Conservation (phyloP, 2,113 vertebrate species). For the Melanocharis versteri region DNA sequence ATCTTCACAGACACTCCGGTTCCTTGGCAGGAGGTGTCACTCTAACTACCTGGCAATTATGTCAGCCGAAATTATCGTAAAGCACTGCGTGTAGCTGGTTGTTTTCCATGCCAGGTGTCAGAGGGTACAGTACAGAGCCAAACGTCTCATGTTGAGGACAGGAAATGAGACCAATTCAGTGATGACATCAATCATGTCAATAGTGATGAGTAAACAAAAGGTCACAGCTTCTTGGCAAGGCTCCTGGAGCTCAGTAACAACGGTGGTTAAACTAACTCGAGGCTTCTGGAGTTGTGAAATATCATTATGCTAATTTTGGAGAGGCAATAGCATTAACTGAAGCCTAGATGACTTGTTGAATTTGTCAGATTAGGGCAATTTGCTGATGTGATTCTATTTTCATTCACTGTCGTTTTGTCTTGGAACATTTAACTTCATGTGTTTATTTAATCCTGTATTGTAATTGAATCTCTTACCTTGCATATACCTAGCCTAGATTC, state of each 20-base stretch:
- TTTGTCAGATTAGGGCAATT: conserved; percentile 11
- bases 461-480: background rate
- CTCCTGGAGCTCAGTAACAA: background rate
- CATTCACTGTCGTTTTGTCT: background rate
- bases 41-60: background rate
- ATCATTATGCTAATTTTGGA: background rate
- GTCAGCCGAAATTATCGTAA: background rate
- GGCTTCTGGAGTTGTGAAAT: background rate
- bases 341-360: background rate
- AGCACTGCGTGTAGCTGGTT: background rate
- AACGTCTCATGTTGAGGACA: background rate
- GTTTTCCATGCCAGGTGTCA: background rate
- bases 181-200: background rate
- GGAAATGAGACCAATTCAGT: background rate
- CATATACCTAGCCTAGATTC: background rate
- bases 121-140: background rate
- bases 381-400: conserved; percentile 2
- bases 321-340: background rate
- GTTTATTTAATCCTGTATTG: background rate
- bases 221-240: background rate
- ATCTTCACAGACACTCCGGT: background rate
- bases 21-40: background rate
- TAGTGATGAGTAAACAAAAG: background rate
- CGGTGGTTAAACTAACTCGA: background rate
- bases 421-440: background rate